Evolutionary conservation across 2,888 invertebrate species (phyloP).

Genomic region (Dendrolimus houi): DNA sequence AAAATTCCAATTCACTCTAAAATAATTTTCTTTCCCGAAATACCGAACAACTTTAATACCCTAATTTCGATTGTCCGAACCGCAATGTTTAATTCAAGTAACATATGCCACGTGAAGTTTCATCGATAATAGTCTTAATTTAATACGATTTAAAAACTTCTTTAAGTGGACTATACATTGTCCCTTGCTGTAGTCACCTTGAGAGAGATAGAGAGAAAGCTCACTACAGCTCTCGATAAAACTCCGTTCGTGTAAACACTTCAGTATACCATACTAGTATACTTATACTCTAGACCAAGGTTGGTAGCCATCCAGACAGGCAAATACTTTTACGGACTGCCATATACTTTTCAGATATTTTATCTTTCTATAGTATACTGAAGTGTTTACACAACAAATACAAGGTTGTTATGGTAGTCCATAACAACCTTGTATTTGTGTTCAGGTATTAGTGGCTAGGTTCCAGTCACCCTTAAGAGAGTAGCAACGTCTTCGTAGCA

Average conservation of each 20-base stretch:
- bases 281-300: no score
- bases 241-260: neutral
- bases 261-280: no score
- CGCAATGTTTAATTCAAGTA: conserved; percentile 35
- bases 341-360: no score
- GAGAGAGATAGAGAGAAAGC: neutral
- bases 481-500: no score
- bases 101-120: conserved; percentile 69
- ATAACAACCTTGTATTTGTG: neutral
- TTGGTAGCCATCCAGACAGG: no score
- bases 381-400: no score
- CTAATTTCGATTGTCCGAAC: conserved; percentile 10
- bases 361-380: no score
- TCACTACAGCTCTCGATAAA: neutral
- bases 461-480: no score
- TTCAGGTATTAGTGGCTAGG: neutral
- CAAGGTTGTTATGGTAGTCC: no score
- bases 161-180: neutral
- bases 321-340: no score
- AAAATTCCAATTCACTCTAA: neutral
- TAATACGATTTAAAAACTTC: conserved; percentile 49
- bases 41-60: neutral
- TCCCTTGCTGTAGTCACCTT: neutral
- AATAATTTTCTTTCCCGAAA: neutral
- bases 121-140: conserved; percentile 69